These are phyloP conservation scores for Sebastes iracundus DNA, from an alignment of 2,797 vertebrate species.

Conservation along the genomic window DNA sequence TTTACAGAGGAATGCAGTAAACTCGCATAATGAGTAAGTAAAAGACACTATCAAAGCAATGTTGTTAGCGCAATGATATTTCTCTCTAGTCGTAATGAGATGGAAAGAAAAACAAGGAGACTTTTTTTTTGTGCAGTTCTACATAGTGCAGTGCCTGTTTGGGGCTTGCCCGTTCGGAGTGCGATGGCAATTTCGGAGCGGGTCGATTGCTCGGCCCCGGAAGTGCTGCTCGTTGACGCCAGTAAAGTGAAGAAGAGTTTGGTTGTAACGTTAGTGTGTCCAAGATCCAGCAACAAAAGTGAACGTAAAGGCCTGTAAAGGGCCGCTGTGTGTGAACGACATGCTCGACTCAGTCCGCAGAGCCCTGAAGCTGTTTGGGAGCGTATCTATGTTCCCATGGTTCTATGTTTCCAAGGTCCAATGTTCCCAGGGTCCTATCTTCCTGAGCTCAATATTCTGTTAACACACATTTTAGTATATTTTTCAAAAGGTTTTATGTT, in stretches of 20 bases:
- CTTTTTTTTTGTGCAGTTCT: not conserved
- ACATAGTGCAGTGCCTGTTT: not conserved
- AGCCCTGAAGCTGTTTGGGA: no score
- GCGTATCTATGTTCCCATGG: no score
- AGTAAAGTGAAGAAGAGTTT: not conserved
- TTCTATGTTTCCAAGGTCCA: no score
- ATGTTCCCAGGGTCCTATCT: no score
- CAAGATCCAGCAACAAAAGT: not conserved
- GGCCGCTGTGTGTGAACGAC: not conserved
- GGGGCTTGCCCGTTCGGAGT: no score
- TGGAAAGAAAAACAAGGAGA: not conserved
- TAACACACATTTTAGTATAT: no score
- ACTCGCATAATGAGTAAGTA: slow-evolving; percentile 33
- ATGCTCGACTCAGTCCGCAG: not conserved
- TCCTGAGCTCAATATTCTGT: no score
- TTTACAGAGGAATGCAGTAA: not conserved
- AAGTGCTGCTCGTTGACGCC: not conserved
- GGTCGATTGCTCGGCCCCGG: not conserved
- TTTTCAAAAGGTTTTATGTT: no score
- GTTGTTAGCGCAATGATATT: not conserved
- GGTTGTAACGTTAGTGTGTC: not conserved
- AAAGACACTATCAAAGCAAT: slow-evolving; percentile 19
- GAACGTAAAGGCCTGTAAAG: not conserved
- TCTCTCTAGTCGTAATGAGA: slow-evolving; percentile 1
- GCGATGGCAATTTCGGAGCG: no score